Evolutionary conservation across 2,797 vertebrate genomes (phyloP), one percentile per base, ranked within the genome.

Genomic region (Sarcoramphus papa): DNA sequence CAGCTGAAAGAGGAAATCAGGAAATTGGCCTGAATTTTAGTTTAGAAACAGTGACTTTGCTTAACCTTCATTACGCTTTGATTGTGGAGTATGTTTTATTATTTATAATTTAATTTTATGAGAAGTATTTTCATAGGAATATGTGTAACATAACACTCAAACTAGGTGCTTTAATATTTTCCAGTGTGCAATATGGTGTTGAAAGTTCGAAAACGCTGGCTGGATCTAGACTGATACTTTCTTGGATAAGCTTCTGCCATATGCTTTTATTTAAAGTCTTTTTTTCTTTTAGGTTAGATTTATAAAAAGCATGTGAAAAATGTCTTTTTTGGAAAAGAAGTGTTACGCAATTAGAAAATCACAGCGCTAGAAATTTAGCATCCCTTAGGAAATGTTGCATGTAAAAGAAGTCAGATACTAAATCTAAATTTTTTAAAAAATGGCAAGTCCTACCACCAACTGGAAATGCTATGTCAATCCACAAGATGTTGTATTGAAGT

Each of bases 241-340:
- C 96, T 97, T 97, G 97, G 96, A 97, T 97, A 77, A 85, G 68
- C 50, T 96, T 97, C 84, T 85, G 81, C 89, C 97, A 97, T 95
- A 96, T 98, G 97, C 96, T 98, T 97, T 97, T 96, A 95, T 97
- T 98, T 97, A 97, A 97, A 89, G 89, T 81, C 24, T 67, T 83
- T 93, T 95, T 95, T 95, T 64, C 70, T 95, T 95, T 95, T 95
- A 95, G 60, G 85, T 93, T 97, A 80, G 80, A 83, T 93, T 95
- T 96, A 97, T 95, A 93, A 97, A 97, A 97, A 96, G 79, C 88
- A 96, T 92, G 88, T 96, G 91, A 95, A 83, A 94, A 96, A 92
- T 95, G 59, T 87, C 92, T 72, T 80, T 95, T 91, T 90, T 81
- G 50, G 82, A 95, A 85, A 91, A 90, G 40, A 93, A 94, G 85